These are phyloP conservation scores for Noctua janthina DNA, from an alignment of 2,888 invertebrate species.

Conservation along the genomic window DNA sequence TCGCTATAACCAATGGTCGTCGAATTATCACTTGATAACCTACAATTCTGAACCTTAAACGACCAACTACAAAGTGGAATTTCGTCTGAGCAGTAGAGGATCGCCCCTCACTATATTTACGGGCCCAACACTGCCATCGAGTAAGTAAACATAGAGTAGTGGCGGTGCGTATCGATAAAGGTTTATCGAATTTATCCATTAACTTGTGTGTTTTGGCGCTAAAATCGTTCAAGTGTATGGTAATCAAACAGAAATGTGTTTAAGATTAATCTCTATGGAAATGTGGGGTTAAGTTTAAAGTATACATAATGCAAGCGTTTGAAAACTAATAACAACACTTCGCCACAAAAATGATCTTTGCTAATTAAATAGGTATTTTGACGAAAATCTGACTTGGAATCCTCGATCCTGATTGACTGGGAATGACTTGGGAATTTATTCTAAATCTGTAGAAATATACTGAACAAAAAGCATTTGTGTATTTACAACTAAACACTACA, in stretches of 20 bases:
- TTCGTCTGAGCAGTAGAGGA: constrained; percentile 52
- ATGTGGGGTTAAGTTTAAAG: constrained; percentile 46
- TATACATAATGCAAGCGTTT: constrained; percentile 33
- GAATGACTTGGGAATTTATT: background rate
- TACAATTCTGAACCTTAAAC: constrained; percentile 50
- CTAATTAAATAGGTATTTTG: background rate
- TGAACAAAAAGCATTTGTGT: too few species aligned
- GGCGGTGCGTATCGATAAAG: constrained; percentile 66
- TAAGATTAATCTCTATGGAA: constrained; percentile 72
- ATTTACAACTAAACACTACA: background rate
- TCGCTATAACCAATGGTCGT: constrained; percentile 66
- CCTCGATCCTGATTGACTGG: background rate
- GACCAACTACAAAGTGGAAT: constrained; percentile 24
- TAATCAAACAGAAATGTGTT: constrained; percentile 65
- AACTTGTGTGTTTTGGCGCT: constrained; percentile 59
- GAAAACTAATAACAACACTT: background rate
- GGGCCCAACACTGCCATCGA: constrained; percentile 66
- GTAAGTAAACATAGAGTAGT: constrained; percentile 70
- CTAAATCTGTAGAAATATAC: background rate
- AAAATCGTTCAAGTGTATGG: constrained; percentile 64
- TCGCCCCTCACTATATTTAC: constrained; percentile 68
- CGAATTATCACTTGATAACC: constrained; percentile 47
- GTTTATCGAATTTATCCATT: constrained; percentile 70
- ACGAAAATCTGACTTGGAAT: background rate
- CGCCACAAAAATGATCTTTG: too few species aligned